Percentiles rank a stretch among this genome's conserved stretches.
These are phyloP conservation scores for Xanthia togata DNA, from an alignment of 2,888 invertebrate species.

Conservation along the genomic window DNA sequence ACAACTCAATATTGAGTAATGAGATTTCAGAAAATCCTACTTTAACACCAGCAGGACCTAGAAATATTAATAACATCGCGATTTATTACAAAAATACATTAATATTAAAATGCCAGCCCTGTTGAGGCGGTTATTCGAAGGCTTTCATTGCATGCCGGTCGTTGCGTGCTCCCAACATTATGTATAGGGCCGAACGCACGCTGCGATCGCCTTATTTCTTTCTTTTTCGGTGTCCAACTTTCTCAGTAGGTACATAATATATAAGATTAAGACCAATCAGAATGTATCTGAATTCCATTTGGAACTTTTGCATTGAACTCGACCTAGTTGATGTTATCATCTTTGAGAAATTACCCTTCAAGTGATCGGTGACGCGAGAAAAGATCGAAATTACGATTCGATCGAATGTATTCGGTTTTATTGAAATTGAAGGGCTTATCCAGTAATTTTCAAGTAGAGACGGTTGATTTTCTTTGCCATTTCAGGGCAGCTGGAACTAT, in stretches of 20 bases:
- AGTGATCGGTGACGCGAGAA: conserved; percentile 39
- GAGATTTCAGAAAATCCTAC: conserved; percentile 38
- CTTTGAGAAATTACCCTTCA: conserved; percentile 44
- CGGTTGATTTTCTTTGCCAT: conserved; percentile 20
- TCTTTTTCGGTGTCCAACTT: conserved; percentile 69
- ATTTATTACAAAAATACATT: conserved; percentile 59
- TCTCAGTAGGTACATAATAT: conserved; percentile 69
- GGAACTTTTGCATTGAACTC: conserved; percentile 46
- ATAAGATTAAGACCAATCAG: conserved; percentile 72
- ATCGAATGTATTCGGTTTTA: conserved; percentile 23
- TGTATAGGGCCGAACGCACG: conserved; percentile 81
- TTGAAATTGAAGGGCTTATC: conserved; percentile 29
- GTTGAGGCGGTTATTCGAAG: conserved; percentile 71
- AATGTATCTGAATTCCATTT: conserved; percentile 65
- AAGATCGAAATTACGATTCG: conserved; percentile 31
- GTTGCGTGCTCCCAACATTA: conserved; percentile 82
- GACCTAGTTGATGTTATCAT: conserved; percentile 55
- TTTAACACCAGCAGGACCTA: conserved; percentile 47
- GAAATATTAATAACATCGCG: conserved; percentile 51
- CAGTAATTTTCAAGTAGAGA: conserved; percentile 16
- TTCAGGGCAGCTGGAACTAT: not conserved
- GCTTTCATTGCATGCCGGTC: conserved; percentile 80
- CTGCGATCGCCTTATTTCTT: conserved; percentile 75
- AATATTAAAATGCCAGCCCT: conserved; percentile 73
- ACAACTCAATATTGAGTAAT: conserved; percentile 34